These are phyloP conservation scores for Molossus alvarezi DNA, from an alignment of 2,797 vertebrate genomes.

Conservation along the genomic window DNA sequence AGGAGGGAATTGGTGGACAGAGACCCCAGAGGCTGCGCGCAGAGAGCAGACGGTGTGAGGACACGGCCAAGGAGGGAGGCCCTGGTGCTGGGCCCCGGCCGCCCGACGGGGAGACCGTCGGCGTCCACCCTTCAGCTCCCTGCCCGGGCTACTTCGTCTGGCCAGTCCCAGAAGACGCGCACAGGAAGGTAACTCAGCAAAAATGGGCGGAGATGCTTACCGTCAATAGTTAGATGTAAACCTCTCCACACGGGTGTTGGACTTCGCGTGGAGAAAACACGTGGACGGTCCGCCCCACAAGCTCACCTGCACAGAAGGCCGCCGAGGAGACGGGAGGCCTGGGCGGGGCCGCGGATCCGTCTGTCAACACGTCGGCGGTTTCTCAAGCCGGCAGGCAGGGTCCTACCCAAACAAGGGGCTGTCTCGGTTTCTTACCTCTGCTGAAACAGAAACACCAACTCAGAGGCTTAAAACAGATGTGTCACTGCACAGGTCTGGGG, in stretches of 20 bases:
- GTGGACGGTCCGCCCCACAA: not conserved
- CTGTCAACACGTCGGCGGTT: not conserved
- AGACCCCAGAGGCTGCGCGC: too few relatives aligned
- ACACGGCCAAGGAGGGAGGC: not conserved
- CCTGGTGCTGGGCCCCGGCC: not conserved
- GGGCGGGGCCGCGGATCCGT: rapidly evolving
- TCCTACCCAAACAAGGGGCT: not conserved
- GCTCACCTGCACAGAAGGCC: not conserved
- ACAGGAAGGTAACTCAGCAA: not conserved
- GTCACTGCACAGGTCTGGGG: not conserved
- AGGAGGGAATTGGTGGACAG: not conserved
- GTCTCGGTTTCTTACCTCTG: not conserved
- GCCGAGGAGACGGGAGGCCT: not conserved
- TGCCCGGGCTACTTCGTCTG: not conserved
- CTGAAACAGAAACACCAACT: not conserved
- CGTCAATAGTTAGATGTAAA: not conserved
- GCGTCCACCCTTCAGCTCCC: not conserved
- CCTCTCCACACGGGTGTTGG: not conserved
- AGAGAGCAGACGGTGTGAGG: not conserved
- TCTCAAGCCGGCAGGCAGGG: not conserved
- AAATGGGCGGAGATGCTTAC: not conserved
- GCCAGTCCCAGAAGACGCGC: not conserved
- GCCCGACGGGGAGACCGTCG: not conserved
- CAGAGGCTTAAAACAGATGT: not conserved
- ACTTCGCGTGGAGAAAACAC: not conserved